These are phyloP conservation scores for Sarcoramphus papa DNA, from an alignment of 2,797 vertebrate species.

Conservation along the genomic window DNA sequence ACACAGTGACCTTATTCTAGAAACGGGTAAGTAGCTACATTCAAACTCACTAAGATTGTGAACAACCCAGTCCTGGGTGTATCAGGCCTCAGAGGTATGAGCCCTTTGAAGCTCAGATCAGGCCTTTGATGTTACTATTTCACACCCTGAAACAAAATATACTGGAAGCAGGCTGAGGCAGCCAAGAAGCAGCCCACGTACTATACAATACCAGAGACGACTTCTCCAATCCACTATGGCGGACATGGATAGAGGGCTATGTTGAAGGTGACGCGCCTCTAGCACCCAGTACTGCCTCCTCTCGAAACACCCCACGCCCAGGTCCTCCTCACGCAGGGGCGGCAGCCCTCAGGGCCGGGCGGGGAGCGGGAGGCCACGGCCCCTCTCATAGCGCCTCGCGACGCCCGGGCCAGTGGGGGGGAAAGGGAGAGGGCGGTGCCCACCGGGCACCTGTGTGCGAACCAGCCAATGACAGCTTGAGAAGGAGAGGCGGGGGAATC, in stretches of 20 bases:
- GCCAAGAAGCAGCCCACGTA: fast-evolving
- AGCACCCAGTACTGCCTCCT: background rate
- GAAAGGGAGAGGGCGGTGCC: background rate
- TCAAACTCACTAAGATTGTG: fast-evolving
- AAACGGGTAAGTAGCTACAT: background rate
- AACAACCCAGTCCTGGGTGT: fast-evolving
- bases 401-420: too few species aligned
- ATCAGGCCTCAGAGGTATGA: background rate
- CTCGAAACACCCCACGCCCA: fast-evolving
- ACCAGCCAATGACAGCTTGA: background rate
- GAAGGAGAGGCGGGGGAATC: background rate
- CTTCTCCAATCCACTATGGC: fast-evolving
- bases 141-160: background rate
- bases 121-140: background rate
- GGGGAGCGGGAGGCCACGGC: fast-evolving
- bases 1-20: background rate
- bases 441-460: background rate
- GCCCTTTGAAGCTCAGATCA: background rate
- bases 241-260: fast-evolving
- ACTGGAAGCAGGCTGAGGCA: background rate
- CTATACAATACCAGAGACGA: fast-evolving
- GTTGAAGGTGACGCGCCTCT: fast-evolving
- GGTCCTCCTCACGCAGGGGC: fast-evolving
- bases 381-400: too few species aligned
- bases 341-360: fast-evolving